These are phyloP conservation scores for Meiosimyza platycephala DNA, from an alignment of 2,888 invertebrate genomes.

Conservation along the genomic window DNA sequence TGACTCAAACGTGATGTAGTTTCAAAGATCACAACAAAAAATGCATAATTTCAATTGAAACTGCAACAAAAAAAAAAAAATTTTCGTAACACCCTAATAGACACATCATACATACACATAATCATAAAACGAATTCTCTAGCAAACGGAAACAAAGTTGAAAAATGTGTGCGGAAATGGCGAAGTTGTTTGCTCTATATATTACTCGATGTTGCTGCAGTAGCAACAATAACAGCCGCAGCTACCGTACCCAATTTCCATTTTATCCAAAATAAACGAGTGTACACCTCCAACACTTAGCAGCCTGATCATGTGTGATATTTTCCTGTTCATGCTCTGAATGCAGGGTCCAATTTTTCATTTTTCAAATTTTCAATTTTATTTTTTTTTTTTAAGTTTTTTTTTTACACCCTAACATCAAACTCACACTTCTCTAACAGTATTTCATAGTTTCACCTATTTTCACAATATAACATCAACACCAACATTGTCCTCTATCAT, in stretches of 20 bases:
- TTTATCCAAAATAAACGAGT: conserved; percentile 1
- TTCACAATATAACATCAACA: no score
- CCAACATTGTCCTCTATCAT: no score
- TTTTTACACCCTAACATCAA: no score
- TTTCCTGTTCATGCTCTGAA: conserved; percentile 24
- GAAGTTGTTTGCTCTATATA: conserved; percentile 24
- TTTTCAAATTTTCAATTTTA: no score
- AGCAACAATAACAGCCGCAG: background rate
- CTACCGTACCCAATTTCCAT: conserved; percentile 8
- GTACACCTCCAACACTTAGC: background rate
- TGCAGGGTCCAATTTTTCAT: background rate
- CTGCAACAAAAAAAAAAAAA: no score
- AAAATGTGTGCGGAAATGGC: conserved; percentile 18
- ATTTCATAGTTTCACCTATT: no score
- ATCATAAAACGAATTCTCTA: background rate
- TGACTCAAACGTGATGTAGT: no score
- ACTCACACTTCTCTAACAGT: no score
- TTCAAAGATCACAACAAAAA: no score
- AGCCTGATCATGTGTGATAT: conserved; percentile 9
- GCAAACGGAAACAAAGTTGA: conserved; percentile 16
- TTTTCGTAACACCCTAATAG: background rate
- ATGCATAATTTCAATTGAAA: no score
- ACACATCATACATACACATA: background rate
- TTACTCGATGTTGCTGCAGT: conserved; percentile 4
- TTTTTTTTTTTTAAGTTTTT: no score